phyloP scores from a whole-genome alignment of 2,113 vertebrate genomes.

The Columba janthina region DNA sequence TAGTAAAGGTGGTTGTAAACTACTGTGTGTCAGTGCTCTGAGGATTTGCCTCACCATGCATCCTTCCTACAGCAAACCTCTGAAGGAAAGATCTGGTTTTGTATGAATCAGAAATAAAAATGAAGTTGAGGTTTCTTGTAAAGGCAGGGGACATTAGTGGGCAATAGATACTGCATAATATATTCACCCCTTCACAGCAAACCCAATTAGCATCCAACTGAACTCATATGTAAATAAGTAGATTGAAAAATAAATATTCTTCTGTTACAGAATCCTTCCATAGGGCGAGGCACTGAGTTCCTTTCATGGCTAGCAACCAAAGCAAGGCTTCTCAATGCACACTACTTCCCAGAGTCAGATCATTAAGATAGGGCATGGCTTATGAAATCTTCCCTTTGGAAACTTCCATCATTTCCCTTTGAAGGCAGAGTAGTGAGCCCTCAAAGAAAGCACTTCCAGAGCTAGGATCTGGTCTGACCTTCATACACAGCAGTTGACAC shows the following conservation, averaged over 20 bases:
- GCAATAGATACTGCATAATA: background rate
- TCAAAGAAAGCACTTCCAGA: background rate
- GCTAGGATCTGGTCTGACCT: background rate
- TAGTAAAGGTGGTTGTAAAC: background rate
- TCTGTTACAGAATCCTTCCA: background rate
- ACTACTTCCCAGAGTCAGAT: background rate
- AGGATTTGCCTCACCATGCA: background rate
- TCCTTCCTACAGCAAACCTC: background rate
- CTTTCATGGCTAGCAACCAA: background rate
- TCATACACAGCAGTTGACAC: accelerated
- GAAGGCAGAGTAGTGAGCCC: background rate
- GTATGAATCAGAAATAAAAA: background rate
- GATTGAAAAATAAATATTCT: background rate
- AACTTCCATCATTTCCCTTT: background rate
- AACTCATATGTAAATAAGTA: background rate
- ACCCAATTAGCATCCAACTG: background rate
- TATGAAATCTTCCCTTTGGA: background rate
- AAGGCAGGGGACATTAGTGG: background rate
- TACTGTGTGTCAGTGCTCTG: background rate
- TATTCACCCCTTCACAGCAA: background rate
- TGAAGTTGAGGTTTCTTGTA: background rate
- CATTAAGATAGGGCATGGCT: background rate
- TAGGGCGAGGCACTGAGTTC: background rate
- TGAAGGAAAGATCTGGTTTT: background rate
- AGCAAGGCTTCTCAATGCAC: background rate